Base-by-base conservation (phyloP, 2,797 vertebrate genomes). In the Danio aesculapii region DNA sequence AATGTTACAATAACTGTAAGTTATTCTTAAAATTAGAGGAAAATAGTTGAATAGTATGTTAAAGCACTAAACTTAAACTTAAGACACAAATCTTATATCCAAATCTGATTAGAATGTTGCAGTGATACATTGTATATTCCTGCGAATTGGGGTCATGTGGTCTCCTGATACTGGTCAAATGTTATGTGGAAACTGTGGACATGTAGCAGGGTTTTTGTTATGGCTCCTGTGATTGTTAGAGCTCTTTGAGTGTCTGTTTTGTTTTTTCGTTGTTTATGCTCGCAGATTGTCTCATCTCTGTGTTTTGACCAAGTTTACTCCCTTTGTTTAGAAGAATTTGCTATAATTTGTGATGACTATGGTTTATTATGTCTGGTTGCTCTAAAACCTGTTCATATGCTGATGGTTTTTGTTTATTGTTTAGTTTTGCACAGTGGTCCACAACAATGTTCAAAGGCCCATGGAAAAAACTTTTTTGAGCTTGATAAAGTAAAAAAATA, bases 311-410 rank as follows among this genome's bases (percentile, higher is more conserved):
- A 6, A n/a, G 55, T 50, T 59, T 49, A 1, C 44, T 69, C 5
- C 13, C 30, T 76, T 50, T 43, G 47, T 63, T 64, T 43, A 74
- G 9, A n/a, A 61, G 13, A 1, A 16, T 16, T 17, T 17, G 8
- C 46, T n/a, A 59, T 61, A 21, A 61, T 11, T 62, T 61, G 57
- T 12, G 49, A n/a, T 49, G 72, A 61, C 72, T 74, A 41, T 49
- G 12, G 46, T 49, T 67, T 67, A 10, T 49, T 49, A 17, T 12
- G 64, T 67, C 64, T 67, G 64, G 2, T 74, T 61, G 0, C 6
- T n/a, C 8, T 12, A 53, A 52, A 17, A 19, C 13, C 11, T 7
- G 11, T 58, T 46, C 9, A 8, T 6, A 21, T 49, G 46, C 1
- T 8, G 8, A 52, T 30, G 49, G 19, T 52, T 52, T 69, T 69